A percentile compares a stretch with the other conserved stretches of the same genome.
Evolutionary conservation across 2,888 invertebrate genomes (phyloP).

Genomic region (Serrognathus titanus): DNA sequence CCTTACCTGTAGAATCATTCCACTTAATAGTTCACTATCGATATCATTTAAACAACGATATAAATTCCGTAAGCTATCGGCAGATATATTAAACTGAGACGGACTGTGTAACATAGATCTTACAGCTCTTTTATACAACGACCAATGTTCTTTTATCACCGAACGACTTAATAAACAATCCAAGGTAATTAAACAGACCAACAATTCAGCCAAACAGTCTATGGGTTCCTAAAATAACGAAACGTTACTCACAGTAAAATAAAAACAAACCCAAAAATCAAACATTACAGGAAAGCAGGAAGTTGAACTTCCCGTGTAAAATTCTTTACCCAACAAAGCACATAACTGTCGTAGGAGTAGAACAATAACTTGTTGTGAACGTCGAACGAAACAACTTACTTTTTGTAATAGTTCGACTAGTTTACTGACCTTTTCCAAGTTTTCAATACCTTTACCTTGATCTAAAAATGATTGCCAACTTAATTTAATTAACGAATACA

Average conservation of each 20-base stretch:
- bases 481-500: not conserved
- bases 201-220: slow-evolving; percentile 62
- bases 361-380: slow-evolving; percentile 68
- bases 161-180: slow-evolving; percentile 64
- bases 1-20: slow-evolving; percentile 66
- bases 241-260: slow-evolving; percentile 49
- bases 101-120: slow-evolving; percentile 65
- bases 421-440: slow-evolving; percentile 48
- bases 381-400: slow-evolving; percentile 64
- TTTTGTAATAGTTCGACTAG: slow-evolving; percentile 61
- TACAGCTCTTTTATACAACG: slow-evolving; percentile 70
- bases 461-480: slow-evolving; percentile 21
- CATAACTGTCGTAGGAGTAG: slow-evolving; percentile 74
- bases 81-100: slow-evolving; percentile 56
- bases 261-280: slow-evolving; percentile 37
- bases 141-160: slow-evolving; percentile 67
- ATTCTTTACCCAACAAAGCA: slow-evolving; percentile 59
- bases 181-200: slow-evolving; percentile 63
- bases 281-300: slow-evolving; percentile 43
- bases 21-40: slow-evolving; percentile 63
- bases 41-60: slow-evolving; percentile 69
- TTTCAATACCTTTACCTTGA: slow-evolving; percentile 36
- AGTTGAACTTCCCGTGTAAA: slow-evolving; percentile 35
- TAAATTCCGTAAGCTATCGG: slow-evolving; percentile 64
- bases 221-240: slow-evolving; percentile 47